Evolutionary conservation across 2,888 invertebrate species (phyloP).

Genomic region (Cryptocheilus praepositus): DNA sequence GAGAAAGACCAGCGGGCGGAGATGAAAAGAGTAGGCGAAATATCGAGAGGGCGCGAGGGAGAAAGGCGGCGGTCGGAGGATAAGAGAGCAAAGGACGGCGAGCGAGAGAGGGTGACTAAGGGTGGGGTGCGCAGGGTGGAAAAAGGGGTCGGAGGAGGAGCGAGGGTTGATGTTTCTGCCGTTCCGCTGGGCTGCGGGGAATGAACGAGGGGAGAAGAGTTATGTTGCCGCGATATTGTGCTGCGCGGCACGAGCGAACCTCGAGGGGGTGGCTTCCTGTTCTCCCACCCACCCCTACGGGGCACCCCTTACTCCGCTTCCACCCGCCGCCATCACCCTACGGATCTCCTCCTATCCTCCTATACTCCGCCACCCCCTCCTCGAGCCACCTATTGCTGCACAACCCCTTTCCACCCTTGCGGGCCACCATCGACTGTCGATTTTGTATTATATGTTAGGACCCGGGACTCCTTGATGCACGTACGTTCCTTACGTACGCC

Average conservation of each 20-base stretch:
- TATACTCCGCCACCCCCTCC: slow-evolving; percentile 6
- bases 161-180: slow-evolving; percentile 72
- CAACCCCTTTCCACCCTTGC: slow-evolving; percentile 25
- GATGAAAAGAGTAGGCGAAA: slow-evolving; percentile 13
- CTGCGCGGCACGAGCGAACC: slow-evolving; percentile 71
- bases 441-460: slow-evolving; percentile 67
- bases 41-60: slow-evolving; percentile 9
- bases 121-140: too few species aligned
- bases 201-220: slow-evolving; percentile 74
- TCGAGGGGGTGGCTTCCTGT: slow-evolving; percentile 56
- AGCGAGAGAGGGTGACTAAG: slow-evolving; percentile 25
- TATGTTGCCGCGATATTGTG: slow-evolving; percentile 75
- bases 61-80: slow-evolving; percentile 7
- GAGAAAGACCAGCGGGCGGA: slow-evolving; percentile 13
- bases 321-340: neutral
- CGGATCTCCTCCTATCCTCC: slow-evolving; percentile 16
- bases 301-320: neutral
- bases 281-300: slow-evolving; percentile 23
- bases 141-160: slow-evolving; percentile 34
- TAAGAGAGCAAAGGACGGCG: slow-evolving; percentile 28
- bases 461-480: slow-evolving; percentile 43
- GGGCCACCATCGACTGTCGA: slow-evolving; percentile 61
- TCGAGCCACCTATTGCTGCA: neutral
- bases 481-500: slow-evolving; percentile 22
- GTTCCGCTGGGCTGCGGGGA: slow-evolving; percentile 61